Base-by-base conservation (phyloP, 2,888 invertebrate species). In the Therioaphis trifolii region DNA sequence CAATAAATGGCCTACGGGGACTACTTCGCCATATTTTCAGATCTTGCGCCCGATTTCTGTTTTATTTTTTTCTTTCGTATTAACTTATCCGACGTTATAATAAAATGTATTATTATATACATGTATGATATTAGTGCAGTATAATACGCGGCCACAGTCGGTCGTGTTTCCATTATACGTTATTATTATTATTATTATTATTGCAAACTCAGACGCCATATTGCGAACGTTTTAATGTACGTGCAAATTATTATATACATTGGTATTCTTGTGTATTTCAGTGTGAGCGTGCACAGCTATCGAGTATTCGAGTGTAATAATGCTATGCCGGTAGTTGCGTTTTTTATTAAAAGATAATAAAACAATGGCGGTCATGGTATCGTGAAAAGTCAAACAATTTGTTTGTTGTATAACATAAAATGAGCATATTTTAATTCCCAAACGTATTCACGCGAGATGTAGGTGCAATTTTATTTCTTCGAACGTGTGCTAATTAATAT, bases 151-250 rank as follows among this genome's bases (percentile, higher is more conserved):
- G 7, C 18, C 1, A 12, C 46, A 27, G 61, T 61, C 9, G n/a
- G 46, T 63, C 2, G n/a, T 76, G 46, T 75, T 71, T n/a, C 15
- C n/a, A n/a, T n/a, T 76, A 3, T 21, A n/a, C 29, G 21, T 15
- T n/a, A n/a, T n/a, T n/a, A n/a, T n/a, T n/a, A n/a, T 43, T 75
- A 18, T 29, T 55, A n/a, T 61, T 58, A 58, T 74, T 61, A 76
- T 76, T 63, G 27, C 49, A 46, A 21, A n/a, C n/a, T 21, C 29
- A n/a, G 76, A 29, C 76, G 63, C 76, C 76, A 76, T 76, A 63
- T 49, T 76, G 61, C 55, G 49, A 71, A 71, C 9, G 49, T 46
- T 21, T 2, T 69, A 43, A 4, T n/a, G n/a, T n/a, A n/a, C n/a
- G n/a, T n/a, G n/a, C n/a, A n/a, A n/a, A n/a, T n/a, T n/a, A n/a